phyloP scores from a whole-genome alignment of 2,113 vertebrate genomes.

The Laticauda laticaudata region DNA sequence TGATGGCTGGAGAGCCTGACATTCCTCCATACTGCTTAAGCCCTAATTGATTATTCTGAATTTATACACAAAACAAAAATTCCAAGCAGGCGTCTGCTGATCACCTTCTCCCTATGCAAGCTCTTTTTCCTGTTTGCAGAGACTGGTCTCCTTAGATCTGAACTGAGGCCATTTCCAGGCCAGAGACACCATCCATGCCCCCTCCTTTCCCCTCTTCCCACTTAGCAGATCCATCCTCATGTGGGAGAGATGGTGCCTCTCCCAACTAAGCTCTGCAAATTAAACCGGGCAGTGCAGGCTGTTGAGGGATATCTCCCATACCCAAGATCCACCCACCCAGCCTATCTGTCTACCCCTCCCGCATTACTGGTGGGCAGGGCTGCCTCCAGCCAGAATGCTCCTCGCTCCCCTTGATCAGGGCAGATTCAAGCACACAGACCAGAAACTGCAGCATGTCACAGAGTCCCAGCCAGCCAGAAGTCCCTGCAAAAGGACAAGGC shows the following conservation, averaged over 20 bases:
- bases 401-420: not conserved
- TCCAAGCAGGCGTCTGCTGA: no score
- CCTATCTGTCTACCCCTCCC: slow-evolving; percentile 20
- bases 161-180: not conserved
- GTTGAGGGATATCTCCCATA: slow-evolving; percentile 12
- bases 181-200: not conserved
- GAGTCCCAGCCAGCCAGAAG: not conserved
- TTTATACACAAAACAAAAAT: not conserved
- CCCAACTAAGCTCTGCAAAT: slow-evolving; percentile 18
- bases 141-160: not conserved
- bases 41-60: not conserved
- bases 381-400: slow-evolving; percentile 9
- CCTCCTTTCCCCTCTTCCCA: not conserved
- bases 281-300: not conserved
- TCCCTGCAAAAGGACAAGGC: not conserved
- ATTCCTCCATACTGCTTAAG: no score
- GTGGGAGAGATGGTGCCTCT: not conserved
- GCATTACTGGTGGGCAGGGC: slow-evolving; percentile 34
- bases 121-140: not conserved
- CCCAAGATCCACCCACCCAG: slow-evolving; percentile 21
- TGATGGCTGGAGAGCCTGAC: not conserved
- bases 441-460: slow-evolving; percentile 18
- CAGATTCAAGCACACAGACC: not conserved
- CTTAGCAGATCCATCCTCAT: not conserved
- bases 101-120: not conserved